A percentile compares a stretch with the other conserved stretches of the same genome.
phyloP scores from a whole-genome alignment of 2,797 vertebrate genomes.

The Champsocephalus gunnari region DNA sequence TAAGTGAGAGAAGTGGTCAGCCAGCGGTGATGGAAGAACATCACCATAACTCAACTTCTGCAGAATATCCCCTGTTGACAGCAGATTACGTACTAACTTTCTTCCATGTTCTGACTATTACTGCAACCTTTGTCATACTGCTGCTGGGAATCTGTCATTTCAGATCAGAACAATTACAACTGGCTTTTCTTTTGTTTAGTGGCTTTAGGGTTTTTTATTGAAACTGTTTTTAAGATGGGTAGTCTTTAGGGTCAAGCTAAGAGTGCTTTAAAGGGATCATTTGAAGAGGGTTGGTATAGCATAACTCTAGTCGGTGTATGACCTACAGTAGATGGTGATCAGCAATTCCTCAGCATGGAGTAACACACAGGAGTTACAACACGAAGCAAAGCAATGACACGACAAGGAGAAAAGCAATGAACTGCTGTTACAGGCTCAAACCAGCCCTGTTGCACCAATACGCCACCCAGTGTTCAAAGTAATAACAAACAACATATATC shows the following conservation, averaged over 20 bases:
- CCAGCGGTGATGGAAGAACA: slow-evolving; percentile 3
- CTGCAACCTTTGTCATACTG: not conserved
- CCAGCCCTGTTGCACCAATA: too few relatives aligned
- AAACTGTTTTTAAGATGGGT: not conserved
- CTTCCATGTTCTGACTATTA: slow-evolving; percentile 3
- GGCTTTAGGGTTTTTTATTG: not conserved
- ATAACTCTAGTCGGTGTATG: too few relatives aligned
- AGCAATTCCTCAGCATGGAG: too few relatives aligned
- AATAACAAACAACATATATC: too few relatives aligned
- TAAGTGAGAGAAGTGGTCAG: slow-evolving; percentile 1
- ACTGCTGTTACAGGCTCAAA: too few relatives aligned
- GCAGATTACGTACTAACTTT: slow-evolving; percentile 14
- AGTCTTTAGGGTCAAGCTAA: not conserved
- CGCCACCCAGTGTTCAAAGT: too few relatives aligned
- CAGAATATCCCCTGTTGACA: slow-evolving; percentile 6
- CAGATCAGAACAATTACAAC: not conserved
- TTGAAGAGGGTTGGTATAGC: too few relatives aligned
- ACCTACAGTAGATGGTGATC: too few relatives aligned
- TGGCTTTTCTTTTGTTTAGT: not conserved
- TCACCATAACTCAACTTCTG: slow-evolving; percentile 5
- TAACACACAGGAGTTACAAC: too few relatives aligned
- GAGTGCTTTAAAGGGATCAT: not conserved
- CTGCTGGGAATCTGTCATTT: slow-evolving; percentile 11
- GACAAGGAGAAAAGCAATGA: too few relatives aligned
- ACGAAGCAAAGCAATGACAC: too few relatives aligned